Base-by-base conservation (phyloP, 2,888 invertebrate genomes). In the Steinernema carpocapsae region DNA sequence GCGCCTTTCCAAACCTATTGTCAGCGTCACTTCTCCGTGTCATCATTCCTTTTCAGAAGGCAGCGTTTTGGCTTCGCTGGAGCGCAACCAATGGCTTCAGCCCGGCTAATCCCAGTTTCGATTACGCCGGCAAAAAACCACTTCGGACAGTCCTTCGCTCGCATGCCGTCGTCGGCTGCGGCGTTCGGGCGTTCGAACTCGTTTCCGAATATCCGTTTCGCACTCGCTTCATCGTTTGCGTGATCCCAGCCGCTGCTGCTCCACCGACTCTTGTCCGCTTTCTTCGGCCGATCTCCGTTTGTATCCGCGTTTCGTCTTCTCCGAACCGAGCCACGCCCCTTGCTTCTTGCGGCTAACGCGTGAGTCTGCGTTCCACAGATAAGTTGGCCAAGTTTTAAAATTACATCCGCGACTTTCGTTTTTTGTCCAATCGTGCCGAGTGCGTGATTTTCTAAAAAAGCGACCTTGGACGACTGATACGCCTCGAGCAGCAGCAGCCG, bases 361-460 rank as follows among this genome's bases (percentile, higher is more conserved):
- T 14, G 43, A 7, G 10, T 43, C 43, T 43, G 43, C 43, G 43
- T 12, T 43, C 43, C 7, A 7, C 43, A 43, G 43, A 7, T 43
- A 43, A 43, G 10, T 43, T 43, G 10, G 43, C 43, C n/a, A n/a
- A 43, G 43, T 43, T 14, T 7, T 14, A 43, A 12, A 43, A 12
- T 43, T 43, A 12, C 43, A n/a, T n/a, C n/a, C n/a, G n/a, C n/a
- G 10, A 12, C 14, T 43, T 43, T 43, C 43, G 43, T 43, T 43
- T 43, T 7, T 14, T 43, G 7, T 43, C 14, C 14, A 7, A 12
- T 14, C 14, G 43, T 43, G 14, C 7, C 43, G 43, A 43, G 51
- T 51, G 51, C 19, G 19, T 51, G 19, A 51, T 51, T 51, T 51
- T 51, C 6, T n/a, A 19, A 51, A 51, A 51, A 51, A 51, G 19